A percentile compares a stretch with the other conserved stretches of the same genome.
Evolutionary conservation across 2,113 vertebrate genomes (phyloP).

Genomic region (Oryzias javanicus): DNA sequence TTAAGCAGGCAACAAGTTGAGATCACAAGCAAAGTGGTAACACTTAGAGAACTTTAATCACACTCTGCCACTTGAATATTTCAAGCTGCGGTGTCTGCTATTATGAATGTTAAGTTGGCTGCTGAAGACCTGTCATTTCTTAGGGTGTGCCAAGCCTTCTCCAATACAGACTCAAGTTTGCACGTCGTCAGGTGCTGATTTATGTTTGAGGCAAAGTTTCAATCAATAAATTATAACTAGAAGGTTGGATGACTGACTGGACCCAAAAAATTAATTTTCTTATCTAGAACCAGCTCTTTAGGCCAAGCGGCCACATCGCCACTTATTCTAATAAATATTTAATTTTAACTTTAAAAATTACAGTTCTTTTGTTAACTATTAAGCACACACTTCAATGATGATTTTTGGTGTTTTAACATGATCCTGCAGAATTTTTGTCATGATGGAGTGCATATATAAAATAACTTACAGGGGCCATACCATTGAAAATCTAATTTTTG

Average conservation of each 20-base stretch:
- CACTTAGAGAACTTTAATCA: conserved; percentile 54
- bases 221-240: conserved; percentile 64
- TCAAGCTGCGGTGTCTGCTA: conserved; percentile 52
- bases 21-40: conserved; percentile 47
- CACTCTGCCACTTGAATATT: conserved; percentile 54
- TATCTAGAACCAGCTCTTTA: conserved; percentile 28
- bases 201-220: conserved; percentile 67
- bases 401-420: too few species aligned
- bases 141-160: conserved; percentile 42
- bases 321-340: not conserved
- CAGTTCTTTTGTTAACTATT: too few species aligned
- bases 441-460: too few species aligned
- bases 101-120: conserved; percentile 55
- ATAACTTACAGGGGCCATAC: too few species aligned
- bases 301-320: not conserved
- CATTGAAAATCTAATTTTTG: too few species aligned
- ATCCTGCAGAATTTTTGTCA: too few species aligned
- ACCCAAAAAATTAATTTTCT: conserved; percentile 47
- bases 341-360: too few species aligned
- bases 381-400: too few species aligned
- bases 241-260: conserved; percentile 40
- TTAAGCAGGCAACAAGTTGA: conserved; percentile 51
- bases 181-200: conserved; percentile 69
- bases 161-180: conserved; percentile 51
- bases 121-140: conserved; percentile 58